These are phyloP conservation scores for Struthidea cinerea DNA, from an alignment of 2,113 vertebrate species.

Conservation along the genomic window DNA sequence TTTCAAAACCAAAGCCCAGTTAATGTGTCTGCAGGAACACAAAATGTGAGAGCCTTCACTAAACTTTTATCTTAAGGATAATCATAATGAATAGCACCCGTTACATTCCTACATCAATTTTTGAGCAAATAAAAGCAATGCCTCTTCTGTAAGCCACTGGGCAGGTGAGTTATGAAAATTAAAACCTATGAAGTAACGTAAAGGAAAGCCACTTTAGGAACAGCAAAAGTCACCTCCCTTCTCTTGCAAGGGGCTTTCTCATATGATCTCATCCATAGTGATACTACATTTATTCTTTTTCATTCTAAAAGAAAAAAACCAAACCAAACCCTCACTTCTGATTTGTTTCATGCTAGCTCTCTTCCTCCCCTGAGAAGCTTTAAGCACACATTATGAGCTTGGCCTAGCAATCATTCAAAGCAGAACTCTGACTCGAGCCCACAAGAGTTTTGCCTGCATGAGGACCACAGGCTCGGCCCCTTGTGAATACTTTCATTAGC, in stretches of 20 bases:
- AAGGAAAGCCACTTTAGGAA: neutral
- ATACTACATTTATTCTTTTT: neutral
- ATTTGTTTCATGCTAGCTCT: neutral
- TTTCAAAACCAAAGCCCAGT: neutral
- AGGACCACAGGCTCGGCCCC: slow-evolving; percentile 37
- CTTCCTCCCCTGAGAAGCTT: slow-evolving; percentile 18
- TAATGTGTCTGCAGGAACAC: neutral
- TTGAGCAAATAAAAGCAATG: neutral
- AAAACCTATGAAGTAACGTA: neutral
- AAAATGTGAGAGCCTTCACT: neutral
- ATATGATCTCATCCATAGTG: neutral
- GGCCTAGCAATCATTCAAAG: slow-evolving; percentile 16
- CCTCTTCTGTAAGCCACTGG: neutral
- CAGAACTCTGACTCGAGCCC: neutral
- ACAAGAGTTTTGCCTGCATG: neutral
- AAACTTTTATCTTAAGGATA: neutral
- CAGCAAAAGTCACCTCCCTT: neutral
- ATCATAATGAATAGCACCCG: neutral
- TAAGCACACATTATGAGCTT: slow-evolving; percentile 15
- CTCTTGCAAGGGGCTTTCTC: neutral
- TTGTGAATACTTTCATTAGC: slow-evolving; percentile 27
- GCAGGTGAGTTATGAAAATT: neutral
- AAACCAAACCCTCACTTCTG: neutral
- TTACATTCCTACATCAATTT: neutral
- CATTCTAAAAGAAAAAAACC: neutral